Conservation (phyloP, 1,140 invertebrate species). For the Ladona fulva region DNA sequence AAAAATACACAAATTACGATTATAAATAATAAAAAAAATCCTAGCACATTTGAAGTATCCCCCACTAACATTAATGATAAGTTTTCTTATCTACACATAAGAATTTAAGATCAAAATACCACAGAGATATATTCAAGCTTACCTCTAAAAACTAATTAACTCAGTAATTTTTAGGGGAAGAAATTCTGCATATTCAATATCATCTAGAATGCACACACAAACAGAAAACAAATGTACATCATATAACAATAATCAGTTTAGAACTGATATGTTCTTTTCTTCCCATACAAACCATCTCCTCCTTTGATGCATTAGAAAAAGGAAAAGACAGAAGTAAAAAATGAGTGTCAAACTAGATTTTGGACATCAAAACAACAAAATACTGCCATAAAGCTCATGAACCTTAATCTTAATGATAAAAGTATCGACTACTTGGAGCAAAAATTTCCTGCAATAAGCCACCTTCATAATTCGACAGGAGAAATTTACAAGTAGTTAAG, state of each 20-base stretch:
- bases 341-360: background rate
- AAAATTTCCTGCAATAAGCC: no score
- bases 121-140: background rate
- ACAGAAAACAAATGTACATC: background rate
- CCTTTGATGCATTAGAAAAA: conserved; percentile 11
- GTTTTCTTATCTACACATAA: background rate
- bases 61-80: background rate
- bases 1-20: no score
- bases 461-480: no score
- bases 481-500: no score
- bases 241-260: background rate
- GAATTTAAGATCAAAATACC: background rate
- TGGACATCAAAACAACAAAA: no score
- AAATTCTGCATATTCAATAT: background rate
- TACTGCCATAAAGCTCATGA: no score
- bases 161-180: background rate
- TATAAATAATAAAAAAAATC: background rate
- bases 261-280: conserved; percentile 16
- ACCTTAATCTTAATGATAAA: no score
- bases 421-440: no score
- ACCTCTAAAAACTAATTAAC: background rate
- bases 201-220: background rate
- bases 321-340: background rate
- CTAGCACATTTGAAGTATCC: background rate
- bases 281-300: conserved; percentile 17